phyloP scores from a whole-genome alignment of 2,113 vertebrate species.

The Dromaius novaehollandiae region DNA sequence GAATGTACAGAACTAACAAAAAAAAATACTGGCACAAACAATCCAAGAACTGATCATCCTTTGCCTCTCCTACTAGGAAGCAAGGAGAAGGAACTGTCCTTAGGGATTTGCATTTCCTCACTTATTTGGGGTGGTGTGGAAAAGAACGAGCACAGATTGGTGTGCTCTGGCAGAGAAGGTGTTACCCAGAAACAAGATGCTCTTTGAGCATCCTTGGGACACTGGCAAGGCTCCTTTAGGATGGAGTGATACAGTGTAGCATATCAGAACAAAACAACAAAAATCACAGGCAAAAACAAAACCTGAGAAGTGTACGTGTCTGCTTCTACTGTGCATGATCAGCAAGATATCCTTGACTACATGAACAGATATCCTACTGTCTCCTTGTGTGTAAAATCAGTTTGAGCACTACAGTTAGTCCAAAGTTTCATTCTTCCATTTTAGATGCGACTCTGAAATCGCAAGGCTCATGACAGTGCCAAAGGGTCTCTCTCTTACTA shows the following conservation, averaged over 20 bases:
- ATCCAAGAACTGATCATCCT: neutral
- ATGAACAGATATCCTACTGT: neutral
- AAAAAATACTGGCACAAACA: neutral
- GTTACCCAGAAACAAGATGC: neutral
- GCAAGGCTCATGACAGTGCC: neutral
- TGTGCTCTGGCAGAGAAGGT: neutral
- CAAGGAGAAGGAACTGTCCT: neutral
- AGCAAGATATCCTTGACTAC: neutral
- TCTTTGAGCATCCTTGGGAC: neutral
- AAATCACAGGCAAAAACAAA: neutral
- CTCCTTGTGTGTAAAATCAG: neutral
- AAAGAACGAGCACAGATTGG: neutral
- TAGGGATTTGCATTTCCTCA: neutral
- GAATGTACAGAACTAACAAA: neutral
- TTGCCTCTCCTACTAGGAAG: neutral
- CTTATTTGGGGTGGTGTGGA: fast-evolving
- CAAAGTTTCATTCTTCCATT: neutral
- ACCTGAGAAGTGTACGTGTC: neutral
- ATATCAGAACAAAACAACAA: neutral
- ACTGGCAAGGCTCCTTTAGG: neutral
- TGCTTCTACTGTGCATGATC: neutral
- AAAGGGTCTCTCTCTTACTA: neutral
- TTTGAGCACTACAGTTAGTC: neutral
- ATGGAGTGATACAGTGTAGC: neutral
- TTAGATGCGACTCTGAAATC: neutral